Base-by-base conservation (phyloP, 2,888 invertebrate genomes). In the Eumerus sabulonum region DNA sequence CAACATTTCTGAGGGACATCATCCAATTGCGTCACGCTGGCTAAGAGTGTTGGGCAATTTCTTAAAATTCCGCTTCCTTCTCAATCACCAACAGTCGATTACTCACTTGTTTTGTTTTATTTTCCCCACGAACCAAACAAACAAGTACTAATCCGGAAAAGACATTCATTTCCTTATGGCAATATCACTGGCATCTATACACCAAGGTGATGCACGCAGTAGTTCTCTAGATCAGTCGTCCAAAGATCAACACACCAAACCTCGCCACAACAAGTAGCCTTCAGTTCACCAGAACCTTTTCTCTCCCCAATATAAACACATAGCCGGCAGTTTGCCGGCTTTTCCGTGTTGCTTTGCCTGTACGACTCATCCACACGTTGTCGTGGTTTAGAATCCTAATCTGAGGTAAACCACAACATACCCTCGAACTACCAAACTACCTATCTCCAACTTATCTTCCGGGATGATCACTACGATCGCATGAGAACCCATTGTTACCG, bases 381-480 rank as follows among this genome's bases (percentile, higher is more conserved):
- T 27, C 27, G 27, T 62, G 56, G 40, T 40, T 68, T 57, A n/a
- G 68, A 74, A 68, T 56, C 56, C 45, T 57, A 74, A 68, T 68
- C 74, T 57, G 45, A 62, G 57, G 54, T 53, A 40, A 27, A 27
- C 7, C 27, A 2, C 12, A 11, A 7, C 16, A 64, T 17, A 63
- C 59, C 59, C 60, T 17, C 60, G 38, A 50, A 40, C 12, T 36
- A 62, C 47, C 12, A 42, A 62, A 56, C 56, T 62, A 38, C 67
- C 67, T 62, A 38, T 73, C 67, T 74, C 45, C 38, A 40, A 17
- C 1, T n/a, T 40, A 38, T 40, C 53, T 53, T 74, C 62, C 68
- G 74, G 56, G 68, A 74, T 68, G 47, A 53, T 42, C 14, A 27
- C 27, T 2, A 45, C 16, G 3, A 42, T 42, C 12, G 13, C 27